Evolutionary conservation across 2,113 vertebrate genomes (phyloP).

Genomic region (Tupaia tana): DNA sequence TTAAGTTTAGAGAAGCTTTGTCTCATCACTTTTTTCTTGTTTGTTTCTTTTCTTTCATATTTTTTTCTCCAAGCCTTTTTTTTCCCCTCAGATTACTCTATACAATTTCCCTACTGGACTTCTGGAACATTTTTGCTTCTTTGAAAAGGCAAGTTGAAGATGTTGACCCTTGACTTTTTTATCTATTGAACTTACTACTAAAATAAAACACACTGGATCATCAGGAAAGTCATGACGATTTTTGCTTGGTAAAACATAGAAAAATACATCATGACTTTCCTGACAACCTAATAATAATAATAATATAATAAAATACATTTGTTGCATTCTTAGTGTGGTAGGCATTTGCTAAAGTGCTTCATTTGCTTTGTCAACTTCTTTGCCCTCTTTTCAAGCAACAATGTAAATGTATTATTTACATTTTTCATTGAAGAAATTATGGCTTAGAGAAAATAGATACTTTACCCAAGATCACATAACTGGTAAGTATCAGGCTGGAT

Average conservation of each 20-base stretch:
- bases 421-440: slow-evolving; percentile 25
- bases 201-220: background rate
- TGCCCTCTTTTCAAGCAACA: background rate
- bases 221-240: too few relatives aligned
- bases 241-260: too few relatives aligned
- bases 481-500: background rate
- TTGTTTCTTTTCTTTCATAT: background rate
- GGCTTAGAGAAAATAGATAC: background rate
- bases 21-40: background rate
- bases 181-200: background rate
- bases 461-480: background rate
- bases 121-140: background rate
- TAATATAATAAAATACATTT: too few relatives aligned
- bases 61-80: background rate
- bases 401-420: background rate
- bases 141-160: background rate
- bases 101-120: background rate
- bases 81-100: background rate
- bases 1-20: background rate
- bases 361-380: background rate
- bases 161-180: background rate
- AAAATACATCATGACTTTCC: too few relatives aligned
- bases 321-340: background rate
- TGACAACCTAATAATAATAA: too few relatives aligned
- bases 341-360: background rate